Evolutionary conservation across 2,888 invertebrate genomes (phyloP), one percentile per base, ranked within the genome.

Genomic region (Stenchaetothrips biformis): DNA sequence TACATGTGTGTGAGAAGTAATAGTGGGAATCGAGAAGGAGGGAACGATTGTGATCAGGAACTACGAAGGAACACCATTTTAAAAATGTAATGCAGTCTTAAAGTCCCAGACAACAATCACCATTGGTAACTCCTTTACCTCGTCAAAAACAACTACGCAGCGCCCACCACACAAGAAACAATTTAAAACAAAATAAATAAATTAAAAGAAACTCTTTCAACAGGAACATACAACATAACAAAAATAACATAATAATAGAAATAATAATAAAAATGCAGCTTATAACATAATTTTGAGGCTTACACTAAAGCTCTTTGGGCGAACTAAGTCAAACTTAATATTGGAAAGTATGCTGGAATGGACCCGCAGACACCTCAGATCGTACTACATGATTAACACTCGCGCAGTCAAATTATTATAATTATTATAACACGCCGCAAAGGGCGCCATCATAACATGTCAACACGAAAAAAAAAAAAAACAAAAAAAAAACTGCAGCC

Each of bases 221-320:
- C 67, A 74, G 67, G 67, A 74, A 74, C 67, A 25, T 21, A 25
- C 25, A 74, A 53, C 53, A 18, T 18, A 53, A 74, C 67, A 74
- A 74, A 74, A 74, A 74, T 74, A 74, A 74, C 67, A 74, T 21
- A 74, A 74, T 53, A 37, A 37, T 21, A 74, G 25, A 13, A 25
- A 6, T 21, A 74, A 74, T 53, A 37, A 37, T 21, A 74, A 74
- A 13, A 25, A 6, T 74, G 67, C 67, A 67, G 13, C 18, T 53
- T 53, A 74, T 74, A 25, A 21, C 21, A 59, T 59, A 59, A 59
- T 18, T 16, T 59, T 59, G 18, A 59, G 59, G 18, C 67, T 74
- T 21, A 74, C 21, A 7, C 25, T 74, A 74, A 4, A 21, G 7
- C 8, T 74, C 67, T 74, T 74, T 74, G 67, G 67, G 25, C 67